Percentiles rank a stretch among this genome's conserved stretches.
phyloP scores from a whole-genome alignment of 2,888 invertebrate genomes.

The Noctua comes region DNA sequence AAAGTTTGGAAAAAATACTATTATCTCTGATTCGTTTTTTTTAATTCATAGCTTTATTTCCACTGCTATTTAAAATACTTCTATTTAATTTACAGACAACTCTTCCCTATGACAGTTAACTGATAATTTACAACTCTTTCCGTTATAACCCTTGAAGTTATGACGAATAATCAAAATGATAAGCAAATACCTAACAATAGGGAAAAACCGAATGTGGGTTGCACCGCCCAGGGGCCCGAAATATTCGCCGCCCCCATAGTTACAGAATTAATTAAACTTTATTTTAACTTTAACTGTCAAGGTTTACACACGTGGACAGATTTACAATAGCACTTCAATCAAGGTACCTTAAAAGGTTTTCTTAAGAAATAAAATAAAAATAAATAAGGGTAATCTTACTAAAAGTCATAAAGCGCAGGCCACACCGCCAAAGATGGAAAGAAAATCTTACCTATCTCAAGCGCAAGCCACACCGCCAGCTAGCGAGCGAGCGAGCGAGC shows the following conservation, averaged over 20 bases:
- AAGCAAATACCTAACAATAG: background rate
- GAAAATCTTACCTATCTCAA: too few species aligned
- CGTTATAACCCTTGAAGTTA: background rate
- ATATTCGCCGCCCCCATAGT: background rate
- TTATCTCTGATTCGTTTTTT: background rate
- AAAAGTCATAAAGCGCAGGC: too few species aligned
- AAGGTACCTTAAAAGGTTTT: background rate
- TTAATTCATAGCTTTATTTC: background rate
- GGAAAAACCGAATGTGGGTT: background rate
- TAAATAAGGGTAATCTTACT: too few species aligned
- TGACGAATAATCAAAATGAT: slow-evolving; percentile 6
- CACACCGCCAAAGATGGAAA: too few species aligned
- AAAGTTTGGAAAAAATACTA: background rate
- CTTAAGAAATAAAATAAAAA: too few species aligned
- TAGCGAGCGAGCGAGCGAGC: too few species aligned
- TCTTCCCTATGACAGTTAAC: background rate
- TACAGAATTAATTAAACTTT: background rate
- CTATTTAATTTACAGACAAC: background rate
- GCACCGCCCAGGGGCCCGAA: background rate
- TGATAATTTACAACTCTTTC: background rate
- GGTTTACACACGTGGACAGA: background rate
- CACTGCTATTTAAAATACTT: background rate
- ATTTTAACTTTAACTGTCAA: too few species aligned
- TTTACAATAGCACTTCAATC: background rate
- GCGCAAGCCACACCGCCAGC: too few species aligned